A percentile compares a stretch with the other conserved stretches of the same genome.
Evolutionary conservation across 2,888 invertebrate genomes (phyloP).

Genomic region (Thymelicus sylvestris): DNA sequence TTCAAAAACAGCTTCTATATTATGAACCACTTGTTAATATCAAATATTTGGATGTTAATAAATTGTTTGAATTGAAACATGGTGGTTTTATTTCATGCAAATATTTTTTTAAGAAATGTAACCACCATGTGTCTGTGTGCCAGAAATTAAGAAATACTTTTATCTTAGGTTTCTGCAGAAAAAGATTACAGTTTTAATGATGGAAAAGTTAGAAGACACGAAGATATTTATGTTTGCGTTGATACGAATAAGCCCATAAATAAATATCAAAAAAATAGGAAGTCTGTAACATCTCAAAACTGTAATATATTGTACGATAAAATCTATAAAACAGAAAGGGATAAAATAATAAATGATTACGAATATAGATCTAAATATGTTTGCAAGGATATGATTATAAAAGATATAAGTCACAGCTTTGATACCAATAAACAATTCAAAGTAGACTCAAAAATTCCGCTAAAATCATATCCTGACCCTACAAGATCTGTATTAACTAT

Average conservation of each 20-base stretch:
- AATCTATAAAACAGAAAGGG: not conserved
- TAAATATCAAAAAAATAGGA: slow-evolving; percentile 14
- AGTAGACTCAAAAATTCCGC: not conserved
- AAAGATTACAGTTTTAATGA: slow-evolving; percentile 36
- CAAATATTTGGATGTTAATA: slow-evolving; percentile 15
- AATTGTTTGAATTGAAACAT: slow-evolving; percentile 42
- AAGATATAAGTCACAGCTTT: slow-evolving; percentile 6
- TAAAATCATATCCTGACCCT: not conserved
- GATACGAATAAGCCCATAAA: slow-evolving; percentile 31
- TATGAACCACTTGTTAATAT: not conserved
- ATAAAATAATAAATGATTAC: not conserved
- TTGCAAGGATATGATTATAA: slow-evolving; percentile 4
- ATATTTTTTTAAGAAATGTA: slow-evolving; percentile 39
- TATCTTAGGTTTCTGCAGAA: slow-evolving; percentile 50
- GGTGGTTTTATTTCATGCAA: slow-evolving; percentile 60
- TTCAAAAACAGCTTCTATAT: not conserved
- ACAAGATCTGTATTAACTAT: not conserved
- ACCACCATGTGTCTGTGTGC: slow-evolving; percentile 53
- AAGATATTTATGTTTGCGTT: slow-evolving; percentile 43
- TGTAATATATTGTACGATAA: not conserved
- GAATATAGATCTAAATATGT: slow-evolving; percentile 1
- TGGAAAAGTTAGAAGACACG: slow-evolving; percentile 30
- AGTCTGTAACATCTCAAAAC: slow-evolving; percentile 7
- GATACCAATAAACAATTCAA: slow-evolving; percentile 1
- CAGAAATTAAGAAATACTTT: slow-evolving; percentile 41